Percentiles rank a stretch among this genome's conserved stretches.
Conservation (phyloP, 2,797 vertebrate genomes). For the Takifugu ocellatus region DNA sequence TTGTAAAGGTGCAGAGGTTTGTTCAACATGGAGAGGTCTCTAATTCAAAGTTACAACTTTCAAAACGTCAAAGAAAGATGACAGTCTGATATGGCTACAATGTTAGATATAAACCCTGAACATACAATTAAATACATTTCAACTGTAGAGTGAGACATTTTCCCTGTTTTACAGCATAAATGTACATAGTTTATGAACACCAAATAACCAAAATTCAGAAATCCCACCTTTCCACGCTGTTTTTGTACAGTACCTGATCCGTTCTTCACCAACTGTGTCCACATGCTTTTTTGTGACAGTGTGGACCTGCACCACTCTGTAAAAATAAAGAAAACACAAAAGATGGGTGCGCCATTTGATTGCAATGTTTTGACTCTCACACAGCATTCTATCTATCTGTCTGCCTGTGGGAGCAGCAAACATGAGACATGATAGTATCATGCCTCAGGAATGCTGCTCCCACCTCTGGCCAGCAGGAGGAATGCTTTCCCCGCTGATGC, state of each 20-base stretch:
- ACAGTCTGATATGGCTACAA: no score
- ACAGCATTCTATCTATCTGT: no score
- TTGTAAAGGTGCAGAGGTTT: neutral
- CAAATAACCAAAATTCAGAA: neutral
- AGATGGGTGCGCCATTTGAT: constrained; percentile 21
- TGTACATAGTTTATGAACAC: no score
- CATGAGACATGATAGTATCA: no score
- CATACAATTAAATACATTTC: neutral
- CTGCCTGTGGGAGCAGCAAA: no score
- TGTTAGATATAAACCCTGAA: no score
- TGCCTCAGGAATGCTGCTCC: neutral
- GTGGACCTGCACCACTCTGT: constrained; percentile 24
- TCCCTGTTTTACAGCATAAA: neutral
- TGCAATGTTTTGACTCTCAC: constrained; percentile 29
- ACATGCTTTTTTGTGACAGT: constrained; percentile 7
- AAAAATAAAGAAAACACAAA: constrained; percentile 1
- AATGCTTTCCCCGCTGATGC: constrained; percentile 10
- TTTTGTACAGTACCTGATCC: constrained; percentile 5
- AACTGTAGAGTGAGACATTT: neutral
- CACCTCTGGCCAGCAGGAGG: constrained; percentile 48
- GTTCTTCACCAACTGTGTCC: constrained; percentile 11
- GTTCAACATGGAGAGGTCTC: neutral
- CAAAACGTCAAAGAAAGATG: neutral
- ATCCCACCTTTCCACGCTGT: neutral
- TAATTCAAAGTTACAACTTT: no score